Conservation (phyloP, 2,888 invertebrate genomes). For the Aphodius sticticus region DNA sequence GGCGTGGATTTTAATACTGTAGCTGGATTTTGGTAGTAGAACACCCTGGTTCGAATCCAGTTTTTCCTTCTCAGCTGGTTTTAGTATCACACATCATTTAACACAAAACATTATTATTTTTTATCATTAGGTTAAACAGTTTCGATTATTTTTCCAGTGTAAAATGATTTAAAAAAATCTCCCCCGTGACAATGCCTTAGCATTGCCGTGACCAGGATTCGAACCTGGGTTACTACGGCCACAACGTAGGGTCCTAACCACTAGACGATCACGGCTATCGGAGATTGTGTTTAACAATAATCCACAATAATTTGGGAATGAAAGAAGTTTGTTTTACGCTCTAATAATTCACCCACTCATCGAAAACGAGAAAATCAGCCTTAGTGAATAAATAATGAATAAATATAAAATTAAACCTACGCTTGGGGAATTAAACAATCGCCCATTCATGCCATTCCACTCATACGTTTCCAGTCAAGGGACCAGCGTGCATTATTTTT, state of each 20-base stretch:
- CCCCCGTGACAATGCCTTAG: not conserved
- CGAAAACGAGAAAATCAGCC: too few species aligned
- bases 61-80: too few species aligned
- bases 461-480: not conserved
- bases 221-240: constrained; percentile 70
- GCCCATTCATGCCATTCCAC: not conserved
- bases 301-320: not conserved
- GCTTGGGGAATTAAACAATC: not conserved
- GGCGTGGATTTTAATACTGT: too few species aligned
- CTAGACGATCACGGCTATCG: constrained; percentile 52
- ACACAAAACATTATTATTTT: too few species aligned
- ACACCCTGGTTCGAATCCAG: too few species aligned
- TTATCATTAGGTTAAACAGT: too few species aligned
- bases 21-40: too few species aligned
- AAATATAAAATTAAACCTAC: not conserved
- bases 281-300: constrained; percentile 19
- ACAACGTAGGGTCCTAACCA: constrained; percentile 68
- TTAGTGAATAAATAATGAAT: too few species aligned
- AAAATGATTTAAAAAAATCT: too few species aligned
- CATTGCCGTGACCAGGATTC: constrained; percentile 66
- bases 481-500: not conserved
- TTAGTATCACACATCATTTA: too few species aligned
- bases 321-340: not conserved
- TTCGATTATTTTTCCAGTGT: too few species aligned
- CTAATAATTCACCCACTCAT: not conserved